Conservation (phyloP, 1,140 invertebrate genomes). For the Drosophila takahashii region DNA sequence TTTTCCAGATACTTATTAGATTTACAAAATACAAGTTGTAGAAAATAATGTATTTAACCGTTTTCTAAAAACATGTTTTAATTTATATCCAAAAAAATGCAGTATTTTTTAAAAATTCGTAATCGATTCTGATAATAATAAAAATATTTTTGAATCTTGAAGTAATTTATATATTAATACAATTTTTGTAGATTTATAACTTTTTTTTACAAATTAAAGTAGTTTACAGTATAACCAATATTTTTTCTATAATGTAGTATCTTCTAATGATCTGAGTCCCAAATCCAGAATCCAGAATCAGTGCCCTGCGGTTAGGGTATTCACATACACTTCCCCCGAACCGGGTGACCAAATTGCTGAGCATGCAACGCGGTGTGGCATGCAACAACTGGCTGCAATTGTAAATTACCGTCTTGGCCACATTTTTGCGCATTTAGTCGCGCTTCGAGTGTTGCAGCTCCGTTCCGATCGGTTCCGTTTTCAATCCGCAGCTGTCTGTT, state of each 20-base stretch:
- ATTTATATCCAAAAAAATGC: too few relatives aligned
- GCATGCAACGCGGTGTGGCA: conserved; percentile 41
- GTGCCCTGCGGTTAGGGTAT: conserved; percentile 62
- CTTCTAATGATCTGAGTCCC: conserved; percentile 14
- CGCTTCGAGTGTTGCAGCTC: conserved; percentile 74
- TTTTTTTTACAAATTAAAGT: too few relatives aligned
- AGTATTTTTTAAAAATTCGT: too few relatives aligned
- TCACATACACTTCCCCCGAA: conserved; percentile 4
- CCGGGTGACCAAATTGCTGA: conserved; percentile 32
- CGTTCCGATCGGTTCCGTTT: conserved; percentile 42
- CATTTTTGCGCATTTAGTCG: conserved; percentile 82
- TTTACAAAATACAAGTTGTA: too few relatives aligned
- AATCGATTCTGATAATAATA: too few relatives aligned
- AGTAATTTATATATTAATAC: too few relatives aligned
- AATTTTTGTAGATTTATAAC: too few relatives aligned
- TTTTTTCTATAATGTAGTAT: too few relatives aligned
- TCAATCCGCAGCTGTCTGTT: conserved; percentile 55
- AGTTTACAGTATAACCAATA: too few relatives aligned
- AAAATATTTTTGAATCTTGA: too few relatives aligned
- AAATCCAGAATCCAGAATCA: conserved; percentile 23
- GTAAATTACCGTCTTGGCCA: conserved; percentile 82
- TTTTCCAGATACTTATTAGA: neutral
- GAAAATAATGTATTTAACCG: too few relatives aligned
- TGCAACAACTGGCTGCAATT: conserved; percentile 68
- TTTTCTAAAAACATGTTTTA: too few relatives aligned